Conservation (phyloP, 2,797 vertebrate species). For the Eleutherodactylus coqui region DNA sequence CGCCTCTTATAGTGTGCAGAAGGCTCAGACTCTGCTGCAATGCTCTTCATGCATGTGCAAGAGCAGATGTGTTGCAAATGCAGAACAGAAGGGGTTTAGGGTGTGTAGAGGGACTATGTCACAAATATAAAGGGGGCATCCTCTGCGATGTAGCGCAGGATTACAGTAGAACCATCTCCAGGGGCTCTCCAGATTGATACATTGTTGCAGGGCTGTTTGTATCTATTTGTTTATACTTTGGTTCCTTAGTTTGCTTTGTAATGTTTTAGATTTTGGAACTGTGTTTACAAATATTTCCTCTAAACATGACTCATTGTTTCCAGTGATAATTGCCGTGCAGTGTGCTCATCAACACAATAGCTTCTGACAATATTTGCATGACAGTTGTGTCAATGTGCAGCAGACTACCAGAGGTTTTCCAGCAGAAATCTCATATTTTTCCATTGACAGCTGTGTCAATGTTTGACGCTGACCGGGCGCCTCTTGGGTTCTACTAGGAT, state of each 20-base stretch:
- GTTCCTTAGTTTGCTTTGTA: not conserved
- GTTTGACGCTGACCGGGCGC: not conserved
- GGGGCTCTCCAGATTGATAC: not conserved
- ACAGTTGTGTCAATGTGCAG: not conserved
- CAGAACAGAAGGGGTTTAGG: not conserved
- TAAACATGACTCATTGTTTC: slow-evolving; percentile 21
- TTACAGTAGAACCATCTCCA: not conserved
- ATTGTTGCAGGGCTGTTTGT: not conserved
- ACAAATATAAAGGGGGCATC: too few relatives aligned
- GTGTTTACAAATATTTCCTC: not conserved
- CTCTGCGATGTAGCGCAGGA: not conserved
- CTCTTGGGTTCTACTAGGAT: not conserved
- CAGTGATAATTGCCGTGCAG: not conserved
- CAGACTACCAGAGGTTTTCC: not conserved
- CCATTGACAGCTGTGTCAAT: not conserved
- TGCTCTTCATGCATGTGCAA: not conserved
- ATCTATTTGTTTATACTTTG: not conserved
- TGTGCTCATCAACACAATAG: not conserved
- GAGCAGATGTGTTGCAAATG: not conserved
- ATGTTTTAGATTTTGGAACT: not conserved
- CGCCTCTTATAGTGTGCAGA: not conserved
- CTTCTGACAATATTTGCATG: not conserved
- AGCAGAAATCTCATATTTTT: not conserved
- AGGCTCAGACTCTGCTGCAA: not conserved
- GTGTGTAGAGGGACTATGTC: not conserved